These are phyloP conservation scores for Poecile atricapillus DNA, from an alignment of 2,113 vertebrate species.

Conservation along the genomic window DNA sequence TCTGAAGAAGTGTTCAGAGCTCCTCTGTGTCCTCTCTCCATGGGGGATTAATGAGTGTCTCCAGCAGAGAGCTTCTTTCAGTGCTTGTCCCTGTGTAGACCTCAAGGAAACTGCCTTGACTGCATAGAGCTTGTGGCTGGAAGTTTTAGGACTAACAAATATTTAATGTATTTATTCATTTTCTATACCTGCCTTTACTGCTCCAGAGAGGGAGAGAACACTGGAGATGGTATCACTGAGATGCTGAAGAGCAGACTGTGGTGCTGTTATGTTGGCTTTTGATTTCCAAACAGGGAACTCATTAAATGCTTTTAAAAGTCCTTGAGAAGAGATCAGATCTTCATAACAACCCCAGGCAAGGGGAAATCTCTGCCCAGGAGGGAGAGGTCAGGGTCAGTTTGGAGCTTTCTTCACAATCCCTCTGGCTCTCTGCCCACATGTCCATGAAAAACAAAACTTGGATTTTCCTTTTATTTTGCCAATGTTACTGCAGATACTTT, in stretches of 20 bases:
- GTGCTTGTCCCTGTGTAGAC: fast-evolving
- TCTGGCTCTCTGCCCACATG: not conserved
- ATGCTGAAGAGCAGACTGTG: not conserved
- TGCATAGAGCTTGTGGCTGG: not conserved
- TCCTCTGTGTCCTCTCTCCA: not conserved
- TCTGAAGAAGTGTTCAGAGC: not conserved
- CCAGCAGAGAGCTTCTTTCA: not conserved
- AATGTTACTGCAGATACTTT: not conserved
- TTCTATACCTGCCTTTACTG: not conserved
- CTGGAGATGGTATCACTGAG: not conserved
- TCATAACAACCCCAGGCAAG: not conserved
- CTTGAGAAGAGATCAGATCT: not conserved
- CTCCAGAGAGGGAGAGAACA: not conserved
- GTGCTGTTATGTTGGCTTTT: not conserved
- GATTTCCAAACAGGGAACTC: not conserved
- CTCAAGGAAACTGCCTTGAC: not conserved
- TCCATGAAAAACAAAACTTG: not conserved
- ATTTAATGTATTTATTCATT: not conserved
- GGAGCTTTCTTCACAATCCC: not conserved
- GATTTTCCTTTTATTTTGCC: not conserved
- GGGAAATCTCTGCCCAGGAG: not conserved
- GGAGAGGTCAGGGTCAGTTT: not conserved
- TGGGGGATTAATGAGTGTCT: not conserved
- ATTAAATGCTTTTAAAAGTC: not conserved
- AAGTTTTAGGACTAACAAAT: not conserved